Conservation (phyloP, 2,888 invertebrate species). For the Argyresthia goedartella region DNA sequence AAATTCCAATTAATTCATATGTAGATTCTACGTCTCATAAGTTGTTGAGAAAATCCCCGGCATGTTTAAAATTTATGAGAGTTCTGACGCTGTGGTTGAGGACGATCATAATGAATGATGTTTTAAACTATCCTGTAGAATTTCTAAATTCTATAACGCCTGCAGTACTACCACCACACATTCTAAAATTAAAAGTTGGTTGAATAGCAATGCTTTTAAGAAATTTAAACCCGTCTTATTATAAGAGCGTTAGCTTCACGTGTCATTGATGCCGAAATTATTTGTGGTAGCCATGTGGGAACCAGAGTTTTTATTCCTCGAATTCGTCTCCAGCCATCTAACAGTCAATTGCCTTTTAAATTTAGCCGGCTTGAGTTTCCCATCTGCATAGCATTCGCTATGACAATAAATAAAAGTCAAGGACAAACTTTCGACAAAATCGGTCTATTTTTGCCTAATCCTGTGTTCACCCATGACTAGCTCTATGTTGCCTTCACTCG, state of each 20-base stretch:
- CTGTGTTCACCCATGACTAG: slow-evolving; percentile 11
- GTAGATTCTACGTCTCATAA: too few relatives aligned
- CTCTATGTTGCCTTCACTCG: slow-evolving; percentile 16
- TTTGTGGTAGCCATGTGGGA: slow-evolving; percentile 18
- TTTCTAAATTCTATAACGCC: slow-evolving; percentile 20
- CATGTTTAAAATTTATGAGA: slow-evolving; percentile 13
- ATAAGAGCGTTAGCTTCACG: slow-evolving; percentile 10
- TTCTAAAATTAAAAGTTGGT: slow-evolving; percentile 11
- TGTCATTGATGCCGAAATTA: slow-evolving; percentile 17
- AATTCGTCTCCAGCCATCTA: slow-evolving; percentile 19
- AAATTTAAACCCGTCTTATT: slow-evolving; percentile 7
- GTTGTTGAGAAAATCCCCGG: slow-evolving; percentile 10
- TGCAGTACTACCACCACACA: slow-evolving; percentile 16
- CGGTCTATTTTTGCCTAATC: neutral
- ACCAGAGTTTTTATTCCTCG: slow-evolving; percentile 19
- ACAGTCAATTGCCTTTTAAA: slow-evolving; percentile 13
- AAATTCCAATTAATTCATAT: too few relatives aligned
- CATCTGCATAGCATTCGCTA: slow-evolving; percentile 14
- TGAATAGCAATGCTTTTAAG: too few relatives aligned
- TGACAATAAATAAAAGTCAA: slow-evolving; percentile 16
- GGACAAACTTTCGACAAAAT: slow-evolving; percentile 13
- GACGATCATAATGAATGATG: too few relatives aligned
- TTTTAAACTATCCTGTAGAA: slow-evolving; percentile 19
- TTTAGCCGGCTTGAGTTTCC: slow-evolving; percentile 15
- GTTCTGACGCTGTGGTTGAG: slow-evolving; percentile 12